A percentile compares a stretch with the other conserved stretches of the same genome.
These are phyloP conservation scores for Rhabdomys dilectus DNA, from an alignment of 2,113 vertebrate species.

Conservation along the genomic window DNA sequence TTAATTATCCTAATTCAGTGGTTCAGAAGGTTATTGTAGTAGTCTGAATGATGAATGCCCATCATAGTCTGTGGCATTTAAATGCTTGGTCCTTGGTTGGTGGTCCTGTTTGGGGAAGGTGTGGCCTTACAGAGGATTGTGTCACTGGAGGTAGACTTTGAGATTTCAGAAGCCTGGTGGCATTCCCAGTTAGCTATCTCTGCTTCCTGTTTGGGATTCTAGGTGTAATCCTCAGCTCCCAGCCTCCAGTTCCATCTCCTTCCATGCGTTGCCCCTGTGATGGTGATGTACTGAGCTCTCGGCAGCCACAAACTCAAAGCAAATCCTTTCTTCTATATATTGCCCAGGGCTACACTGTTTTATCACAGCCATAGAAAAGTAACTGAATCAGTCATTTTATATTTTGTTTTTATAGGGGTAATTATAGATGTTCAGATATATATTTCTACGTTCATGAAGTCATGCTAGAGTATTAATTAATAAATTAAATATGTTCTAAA, in stretches of 20 bases:
- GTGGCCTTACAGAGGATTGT: not conserved
- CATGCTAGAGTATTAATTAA: not conserved
- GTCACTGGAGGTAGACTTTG: not conserved
- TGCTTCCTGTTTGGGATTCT: not conserved
- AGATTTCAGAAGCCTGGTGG: not conserved
- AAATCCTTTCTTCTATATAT: not conserved
- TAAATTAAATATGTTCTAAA: constrained; percentile 43
- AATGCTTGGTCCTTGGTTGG: too few relatives aligned
- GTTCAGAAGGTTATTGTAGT: not conserved
- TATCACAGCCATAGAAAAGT: not conserved
- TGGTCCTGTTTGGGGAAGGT: not conserved
- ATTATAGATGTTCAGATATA: constrained; percentile 14
- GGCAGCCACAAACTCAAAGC: not conserved
- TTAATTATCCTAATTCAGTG: constrained; percentile 16
- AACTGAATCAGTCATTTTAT: not conserved
- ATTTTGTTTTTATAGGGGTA: not conserved
- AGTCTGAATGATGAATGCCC: too few relatives aligned
- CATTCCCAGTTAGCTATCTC: not conserved
- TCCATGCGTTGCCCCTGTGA: not conserved
- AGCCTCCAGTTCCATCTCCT: not conserved
- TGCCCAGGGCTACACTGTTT: not conserved
- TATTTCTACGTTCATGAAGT: constrained; percentile 34
- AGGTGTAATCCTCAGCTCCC: not conserved
- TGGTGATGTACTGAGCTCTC: not conserved
- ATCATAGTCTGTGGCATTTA: not conserved